Percentiles rank a stretch among this genome's conserved stretches.
Evolutionary conservation across 2,888 invertebrate species (phyloP).

Genomic region (Meloe dianella): DNA sequence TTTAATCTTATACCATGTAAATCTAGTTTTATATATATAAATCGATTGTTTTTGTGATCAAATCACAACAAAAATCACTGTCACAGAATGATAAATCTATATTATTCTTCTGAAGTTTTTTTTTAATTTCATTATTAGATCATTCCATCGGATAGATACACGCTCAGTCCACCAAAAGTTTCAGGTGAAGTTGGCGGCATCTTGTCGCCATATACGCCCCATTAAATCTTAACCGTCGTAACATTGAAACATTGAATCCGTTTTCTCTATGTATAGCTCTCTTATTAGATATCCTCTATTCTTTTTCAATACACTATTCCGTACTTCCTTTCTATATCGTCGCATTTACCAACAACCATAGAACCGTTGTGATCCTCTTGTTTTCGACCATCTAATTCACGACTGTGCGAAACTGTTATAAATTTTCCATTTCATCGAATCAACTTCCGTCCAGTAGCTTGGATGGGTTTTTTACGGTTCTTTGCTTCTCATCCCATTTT

Average conservation of each 20-base stretch:
- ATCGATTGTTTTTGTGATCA: background rate
- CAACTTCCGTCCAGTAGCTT: slow-evolving; percentile 6
- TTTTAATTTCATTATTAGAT: slow-evolving; percentile 6
- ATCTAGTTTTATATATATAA: background rate
- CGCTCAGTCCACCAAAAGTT: background rate
- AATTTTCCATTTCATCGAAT: slow-evolving; percentile 12
- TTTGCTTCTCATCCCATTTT: background rate
- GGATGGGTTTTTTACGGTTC: slow-evolving; percentile 1
- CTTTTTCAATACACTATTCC: background rate
- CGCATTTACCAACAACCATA: background rate
- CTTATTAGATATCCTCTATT: background rate
- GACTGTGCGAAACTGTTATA: background rate
- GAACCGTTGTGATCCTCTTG: background rate
- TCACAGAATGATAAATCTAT: background rate
- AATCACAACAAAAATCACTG: slow-evolving; percentile 2
- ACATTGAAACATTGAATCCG: slow-evolving; percentile 2
- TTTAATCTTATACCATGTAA: background rate
- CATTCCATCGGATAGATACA: background rate
- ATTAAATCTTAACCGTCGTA: slow-evolving; percentile 13
- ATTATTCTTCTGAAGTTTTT: background rate
- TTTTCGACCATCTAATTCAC: slow-evolving; percentile 8
- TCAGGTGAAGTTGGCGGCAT: slow-evolving; percentile 9
- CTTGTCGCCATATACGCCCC: slow-evolving; percentile 9
- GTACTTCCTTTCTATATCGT: background rate
- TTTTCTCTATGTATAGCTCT: background rate